Conservation (phyloP, 2,113 vertebrate species). For the Rutilus rutilus region DNA sequence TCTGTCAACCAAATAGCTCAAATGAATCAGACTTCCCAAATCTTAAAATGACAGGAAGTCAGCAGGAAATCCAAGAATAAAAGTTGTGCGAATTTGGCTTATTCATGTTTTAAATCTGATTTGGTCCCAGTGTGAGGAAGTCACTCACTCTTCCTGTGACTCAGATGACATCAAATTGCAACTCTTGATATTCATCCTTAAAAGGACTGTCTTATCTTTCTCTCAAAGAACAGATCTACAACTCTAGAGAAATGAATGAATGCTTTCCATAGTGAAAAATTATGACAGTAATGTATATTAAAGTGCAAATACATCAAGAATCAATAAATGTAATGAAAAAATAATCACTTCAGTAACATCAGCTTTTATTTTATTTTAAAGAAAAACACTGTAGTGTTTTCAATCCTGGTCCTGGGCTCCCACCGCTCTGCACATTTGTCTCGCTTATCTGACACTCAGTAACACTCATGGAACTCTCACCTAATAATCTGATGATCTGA, state of each 20-base stretch:
- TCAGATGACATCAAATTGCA: not conserved
- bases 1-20: not conserved
- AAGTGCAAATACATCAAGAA: not conserved
- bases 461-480: too few relatives aligned
- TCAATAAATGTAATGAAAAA: not conserved
- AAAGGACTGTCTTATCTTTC: not conserved
- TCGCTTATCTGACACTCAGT: too few relatives aligned
- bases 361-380: slow-evolving; percentile 13
- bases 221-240: not conserved
- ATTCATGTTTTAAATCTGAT: not conserved
- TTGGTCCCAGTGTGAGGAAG: not conserved
- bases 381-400: not conserved
- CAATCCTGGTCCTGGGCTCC: too few relatives aligned
- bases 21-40: not conserved
- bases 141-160: slow-evolving; percentile 33
- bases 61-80: not conserved
- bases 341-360: not conserved
- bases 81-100: not conserved
- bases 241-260: not conserved
- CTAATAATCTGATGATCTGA: too few relatives aligned
- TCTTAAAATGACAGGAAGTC: not conserved
- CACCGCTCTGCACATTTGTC: too few relatives aligned
- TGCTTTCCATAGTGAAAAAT: not conserved
- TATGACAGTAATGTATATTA: not conserved
- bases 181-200: not conserved